Evolutionary conservation across 2,797 vertebrate species (phyloP), one percentile per base, ranked within the genome.

Genomic region (Menidia menidia): DNA sequence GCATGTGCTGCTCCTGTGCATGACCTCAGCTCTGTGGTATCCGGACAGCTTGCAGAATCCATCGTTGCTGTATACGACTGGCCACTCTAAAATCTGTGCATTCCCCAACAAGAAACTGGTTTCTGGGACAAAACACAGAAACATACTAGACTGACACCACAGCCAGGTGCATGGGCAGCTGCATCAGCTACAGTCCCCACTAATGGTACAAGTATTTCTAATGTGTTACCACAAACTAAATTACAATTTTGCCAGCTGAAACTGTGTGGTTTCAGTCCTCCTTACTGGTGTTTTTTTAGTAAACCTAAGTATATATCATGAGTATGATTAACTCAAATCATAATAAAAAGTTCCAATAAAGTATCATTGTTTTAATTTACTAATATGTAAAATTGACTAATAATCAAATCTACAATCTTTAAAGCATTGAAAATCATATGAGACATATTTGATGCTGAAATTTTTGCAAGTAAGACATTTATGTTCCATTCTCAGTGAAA

Each of bases 1-100:
- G 96, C 97, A 99, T 0, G 96, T 97, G 92, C 97, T 98, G 79
- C 97, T 99, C 93, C 96, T 96, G 95, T 99, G 98, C 97, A 99
- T 99, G 88, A 98, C 96, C 90, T 99, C 98, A 65, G 98, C 96
- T 89, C 97, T 94, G 91, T 98, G 97, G 91, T 96, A 99, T 6
- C 97, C 97, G 71, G 97, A 99, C 78, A 99, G 95, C 91, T 98
- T 98, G 84, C 98, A 98, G 92, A 99, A 99, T 78, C 97, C 97
- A 93, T 99, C 97, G 92, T 99, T 99, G 95, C 97, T 98, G 83
- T 99, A 98, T 64, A 99, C 98, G 87, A 99, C 95, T 0, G 97
- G 98, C 97, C 98, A 99, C 71, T 98, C 96, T 87, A 98, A 93
- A 41, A 99, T 98, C 89, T 99, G 98, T 47, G 98, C 98, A 56